A percentile compares a stretch with the other conserved stretches of the same genome.
phyloP scores from a whole-genome alignment of 53 echinoderm and acorn worm genomes.

The Actinopyga echinites region DNA sequence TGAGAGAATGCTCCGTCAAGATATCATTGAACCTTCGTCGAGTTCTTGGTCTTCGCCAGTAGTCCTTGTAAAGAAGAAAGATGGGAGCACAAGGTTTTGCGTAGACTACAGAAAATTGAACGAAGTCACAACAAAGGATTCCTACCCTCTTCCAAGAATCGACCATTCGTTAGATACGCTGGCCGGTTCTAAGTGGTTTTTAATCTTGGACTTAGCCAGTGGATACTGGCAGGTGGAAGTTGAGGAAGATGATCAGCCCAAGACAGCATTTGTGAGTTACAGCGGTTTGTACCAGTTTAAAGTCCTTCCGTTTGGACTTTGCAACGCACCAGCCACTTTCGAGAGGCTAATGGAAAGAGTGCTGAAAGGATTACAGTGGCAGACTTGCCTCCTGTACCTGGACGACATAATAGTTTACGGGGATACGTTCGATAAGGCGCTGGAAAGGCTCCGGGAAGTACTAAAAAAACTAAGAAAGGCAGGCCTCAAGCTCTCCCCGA shows the following conservation, averaged over 20 bases:
- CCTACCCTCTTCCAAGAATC: constrained; percentile 48
- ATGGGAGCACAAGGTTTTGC: constrained; percentile 37
- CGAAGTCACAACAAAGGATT: constrained; percentile 45
- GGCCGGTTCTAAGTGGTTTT: constrained; percentile 45
- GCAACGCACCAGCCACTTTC: constrained; percentile 63
- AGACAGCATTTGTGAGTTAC: constrained; percentile 59
- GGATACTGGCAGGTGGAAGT: constrained; percentile 75
- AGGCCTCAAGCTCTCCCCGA: constrained; percentile 50
- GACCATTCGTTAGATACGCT: constrained; percentile 33
- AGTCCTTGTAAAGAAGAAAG: constrained; percentile 47
- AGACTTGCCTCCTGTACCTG: constrained; percentile 53
- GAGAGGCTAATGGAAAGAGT: constrained; percentile 64
- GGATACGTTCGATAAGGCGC: constrained; percentile 2
- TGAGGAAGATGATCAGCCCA: constrained; percentile 49
- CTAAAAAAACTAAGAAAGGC: constrained; percentile 38
- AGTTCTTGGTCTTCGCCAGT: constrained; percentile 56
- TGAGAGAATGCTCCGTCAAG: constrained; percentile 15
- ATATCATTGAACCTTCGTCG: constrained; percentile 43
- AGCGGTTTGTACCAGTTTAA: constrained; percentile 60
- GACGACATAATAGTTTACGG: constrained; percentile 60
- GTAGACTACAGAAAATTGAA: constrained; percentile 52
- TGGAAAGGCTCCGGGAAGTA: not conserved
- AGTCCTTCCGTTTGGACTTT: constrained; percentile 60
- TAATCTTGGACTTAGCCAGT: constrained; percentile 47
- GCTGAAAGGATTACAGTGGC: constrained; percentile 52